These are phyloP conservation scores for Holothuria leucospilota DNA, from an alignment of 53 echinoderm and acorn worm genomes.

Conservation along the genomic window DNA sequence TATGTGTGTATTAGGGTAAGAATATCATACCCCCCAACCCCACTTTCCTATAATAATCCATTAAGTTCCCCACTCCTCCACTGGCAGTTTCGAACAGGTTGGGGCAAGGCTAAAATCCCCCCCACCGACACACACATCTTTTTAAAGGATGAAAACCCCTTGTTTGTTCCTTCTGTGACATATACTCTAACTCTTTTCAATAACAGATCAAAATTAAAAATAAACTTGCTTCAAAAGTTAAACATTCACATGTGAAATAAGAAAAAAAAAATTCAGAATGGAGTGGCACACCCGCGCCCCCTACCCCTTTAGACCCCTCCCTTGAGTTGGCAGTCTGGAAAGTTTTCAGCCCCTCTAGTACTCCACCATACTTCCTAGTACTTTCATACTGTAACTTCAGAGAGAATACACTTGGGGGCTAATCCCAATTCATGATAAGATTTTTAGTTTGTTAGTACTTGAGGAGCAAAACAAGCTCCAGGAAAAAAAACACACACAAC, in stretches of 20 bases:
- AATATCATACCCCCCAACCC: slow-evolving; percentile 19
- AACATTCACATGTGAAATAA: slow-evolving; percentile 26
- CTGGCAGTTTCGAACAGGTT: slow-evolving; percentile 32
- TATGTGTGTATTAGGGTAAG: neutral
- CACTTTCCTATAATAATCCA: slow-evolving; percentile 27
- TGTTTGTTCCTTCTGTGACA: slow-evolving; percentile 28
- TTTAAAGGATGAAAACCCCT: too few species aligned
- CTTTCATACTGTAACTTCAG: slow-evolving; percentile 20
- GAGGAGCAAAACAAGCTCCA: too few species aligned
- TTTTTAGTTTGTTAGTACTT: too few species aligned
- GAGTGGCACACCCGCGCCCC: slow-evolving; percentile 9
- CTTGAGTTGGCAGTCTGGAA: slow-evolving; percentile 19
- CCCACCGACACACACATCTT: neutral
- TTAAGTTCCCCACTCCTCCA: slow-evolving; percentile 5
- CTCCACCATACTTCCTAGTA: too few species aligned
- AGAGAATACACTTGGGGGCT: neutral
- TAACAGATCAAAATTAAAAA: slow-evolving; percentile 16
- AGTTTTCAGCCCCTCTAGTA: too few species aligned
- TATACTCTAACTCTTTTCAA: slow-evolving; percentile 19
- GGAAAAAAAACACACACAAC: too few species aligned
- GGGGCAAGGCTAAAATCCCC: slow-evolving; percentile 21
- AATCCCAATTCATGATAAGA: too few species aligned
- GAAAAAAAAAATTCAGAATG: slow-evolving; percentile 13
- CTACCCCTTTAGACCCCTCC: slow-evolving; percentile 11
- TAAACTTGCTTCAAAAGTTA: slow-evolving; percentile 9